Evolutionary conservation across 2,888 invertebrate species (phyloP).

Genomic region (Ernsta delagoae): DNA sequence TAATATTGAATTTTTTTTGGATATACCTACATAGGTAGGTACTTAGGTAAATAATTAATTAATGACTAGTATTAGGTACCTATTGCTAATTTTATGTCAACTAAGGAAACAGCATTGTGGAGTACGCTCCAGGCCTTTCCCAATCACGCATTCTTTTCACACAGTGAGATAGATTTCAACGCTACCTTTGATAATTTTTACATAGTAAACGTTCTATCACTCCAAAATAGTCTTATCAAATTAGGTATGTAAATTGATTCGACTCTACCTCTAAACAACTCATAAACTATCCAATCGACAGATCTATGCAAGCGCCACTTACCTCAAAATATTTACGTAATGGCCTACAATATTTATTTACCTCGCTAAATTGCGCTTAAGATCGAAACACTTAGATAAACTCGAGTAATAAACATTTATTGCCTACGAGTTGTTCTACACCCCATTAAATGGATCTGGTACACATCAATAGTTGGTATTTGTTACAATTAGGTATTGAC

Average conservation of each 20-base stretch:
- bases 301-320: slow-evolving; percentile 29
- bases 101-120: too few relatives aligned
- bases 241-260: not conserved
- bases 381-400: slow-evolving; percentile 37
- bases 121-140: too few relatives aligned
- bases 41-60: too few relatives aligned
- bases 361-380: slow-evolving; percentile 29
- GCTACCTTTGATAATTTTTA: too few relatives aligned
- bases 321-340: slow-evolving; percentile 26
- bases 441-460: slow-evolving; percentile 27
- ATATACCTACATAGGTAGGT: too few relatives aligned
- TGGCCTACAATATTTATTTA: slow-evolving; percentile 31
- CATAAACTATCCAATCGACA: slow-evolving; percentile 6
- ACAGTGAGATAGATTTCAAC: too few relatives aligned
- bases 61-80: too few relatives aligned
- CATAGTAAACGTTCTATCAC: too few relatives aligned
- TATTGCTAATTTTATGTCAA: too few relatives aligned
- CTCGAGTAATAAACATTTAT: slow-evolving; percentile 43
- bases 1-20: too few relatives aligned
- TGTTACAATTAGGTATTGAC: slow-evolving; percentile 43
- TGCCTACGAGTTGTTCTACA: slow-evolving; percentile 42
- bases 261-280: not conserved
- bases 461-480: slow-evolving; percentile 50
- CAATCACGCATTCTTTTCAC: too few relatives aligned
- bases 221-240: not conserved